phyloP scores from a whole-genome alignment of 2,888 invertebrate genomes.

The Archips xylosteana region DNA sequence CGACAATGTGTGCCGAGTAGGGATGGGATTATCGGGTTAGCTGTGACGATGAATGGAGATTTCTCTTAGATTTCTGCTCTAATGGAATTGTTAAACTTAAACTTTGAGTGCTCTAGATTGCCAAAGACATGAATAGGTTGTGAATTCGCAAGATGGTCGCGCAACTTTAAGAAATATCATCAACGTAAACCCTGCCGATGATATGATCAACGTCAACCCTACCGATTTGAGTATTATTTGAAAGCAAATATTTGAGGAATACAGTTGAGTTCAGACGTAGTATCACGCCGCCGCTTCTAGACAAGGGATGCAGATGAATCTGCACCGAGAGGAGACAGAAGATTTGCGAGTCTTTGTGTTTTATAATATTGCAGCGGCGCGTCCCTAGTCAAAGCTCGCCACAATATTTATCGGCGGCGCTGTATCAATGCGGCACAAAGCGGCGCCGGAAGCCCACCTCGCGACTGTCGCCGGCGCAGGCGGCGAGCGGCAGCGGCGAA shows the following conservation, averaged over 20 bases:
- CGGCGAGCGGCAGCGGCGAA: constrained; percentile 49
- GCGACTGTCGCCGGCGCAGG: constrained; percentile 48
- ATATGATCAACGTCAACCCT: too few species aligned
- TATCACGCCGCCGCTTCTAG: constrained; percentile 16
- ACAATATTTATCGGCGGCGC: constrained; percentile 84
- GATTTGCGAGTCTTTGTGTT: constrained; percentile 38
- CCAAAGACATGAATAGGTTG: background rate
- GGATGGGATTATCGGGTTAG: constrained; percentile 24
- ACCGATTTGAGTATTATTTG: background rate
- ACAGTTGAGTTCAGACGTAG: background rate
- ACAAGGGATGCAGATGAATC: constrained; percentile 36
- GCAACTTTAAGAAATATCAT: too few species aligned
- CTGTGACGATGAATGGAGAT: constrained; percentile 17
- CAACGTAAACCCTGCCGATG: too few species aligned
- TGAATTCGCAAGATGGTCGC: background rate
- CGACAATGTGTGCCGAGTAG: constrained; percentile 40
- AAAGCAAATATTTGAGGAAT: background rate
- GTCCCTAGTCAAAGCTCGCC: constrained; percentile 73
- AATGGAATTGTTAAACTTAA: background rate
- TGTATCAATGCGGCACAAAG: constrained; percentile 81
- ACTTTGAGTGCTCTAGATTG: background rate
- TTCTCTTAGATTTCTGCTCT: background rate
- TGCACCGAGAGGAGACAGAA: constrained; percentile 25
- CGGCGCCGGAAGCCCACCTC: constrained; percentile 80
- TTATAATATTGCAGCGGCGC: constrained; percentile 49